Conservation (phyloP, 2,888 invertebrate species). For the Ceriagrion tenellum region DNA sequence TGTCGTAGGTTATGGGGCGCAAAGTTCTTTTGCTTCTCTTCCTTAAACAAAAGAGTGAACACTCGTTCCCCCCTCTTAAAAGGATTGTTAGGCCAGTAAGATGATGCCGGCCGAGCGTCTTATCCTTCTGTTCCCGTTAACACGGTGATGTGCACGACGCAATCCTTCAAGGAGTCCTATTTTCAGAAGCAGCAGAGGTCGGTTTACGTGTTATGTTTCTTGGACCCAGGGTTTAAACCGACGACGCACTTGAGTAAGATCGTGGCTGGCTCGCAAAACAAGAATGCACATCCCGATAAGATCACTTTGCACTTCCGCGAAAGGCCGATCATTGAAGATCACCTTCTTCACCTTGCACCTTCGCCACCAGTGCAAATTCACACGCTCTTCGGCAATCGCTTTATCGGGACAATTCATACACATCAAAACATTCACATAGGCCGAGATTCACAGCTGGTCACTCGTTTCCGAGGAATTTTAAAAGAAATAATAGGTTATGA, state of each 20-base stretch:
- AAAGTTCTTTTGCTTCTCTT: background rate
- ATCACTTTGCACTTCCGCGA: background rate
- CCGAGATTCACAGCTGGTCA: background rate
- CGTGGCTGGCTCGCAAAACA: background rate
- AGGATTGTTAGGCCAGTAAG: background rate
- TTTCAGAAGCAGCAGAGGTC: background rate
- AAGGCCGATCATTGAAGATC: background rate
- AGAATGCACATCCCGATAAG: background rate
- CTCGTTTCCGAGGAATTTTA: background rate
- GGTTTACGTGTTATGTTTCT: background rate
- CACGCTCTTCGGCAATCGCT: background rate
- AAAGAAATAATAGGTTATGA: background rate
- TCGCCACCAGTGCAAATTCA: background rate
- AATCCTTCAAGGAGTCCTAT: background rate
- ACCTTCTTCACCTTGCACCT: background rate
- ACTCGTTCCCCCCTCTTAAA: background rate
- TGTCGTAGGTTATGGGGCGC: background rate
- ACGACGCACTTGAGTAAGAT: background rate
- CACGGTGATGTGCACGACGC: background rate
- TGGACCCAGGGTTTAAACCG: conserved; percentile 11
- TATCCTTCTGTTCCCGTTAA: background rate
- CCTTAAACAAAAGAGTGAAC: background rate
- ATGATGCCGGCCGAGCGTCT: background rate
- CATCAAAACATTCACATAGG: background rate
- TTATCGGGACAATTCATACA: background rate